Conservation (phyloP, 23 tunicate genomes). For the Trididemnum miniatum region DNA sequence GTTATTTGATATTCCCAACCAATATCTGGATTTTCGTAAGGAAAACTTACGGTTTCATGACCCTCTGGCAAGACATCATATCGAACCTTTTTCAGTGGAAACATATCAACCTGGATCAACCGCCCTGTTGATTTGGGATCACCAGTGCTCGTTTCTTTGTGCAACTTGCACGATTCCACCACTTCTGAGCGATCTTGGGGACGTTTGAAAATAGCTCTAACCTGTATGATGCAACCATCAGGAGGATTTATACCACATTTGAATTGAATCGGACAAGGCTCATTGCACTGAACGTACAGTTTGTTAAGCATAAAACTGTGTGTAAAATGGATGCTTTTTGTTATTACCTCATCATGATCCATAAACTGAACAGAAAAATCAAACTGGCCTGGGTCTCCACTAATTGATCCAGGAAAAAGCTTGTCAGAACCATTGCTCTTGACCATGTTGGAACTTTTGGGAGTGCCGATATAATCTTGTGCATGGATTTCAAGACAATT, state of each 20-base stretch:
- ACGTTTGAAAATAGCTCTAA: slow-evolving; percentile 34
- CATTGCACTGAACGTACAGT: slow-evolving; percentile 52
- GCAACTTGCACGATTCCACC: slow-evolving; percentile 43
- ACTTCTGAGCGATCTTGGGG: slow-evolving; percentile 11
- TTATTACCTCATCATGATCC: not conserved
- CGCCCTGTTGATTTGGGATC: slow-evolving; percentile 16
- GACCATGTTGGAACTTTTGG: not conserved
- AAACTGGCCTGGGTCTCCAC: not conserved
- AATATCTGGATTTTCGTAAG: not conserved
- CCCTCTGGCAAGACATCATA: slow-evolving; percentile 26
- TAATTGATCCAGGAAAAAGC: not conserved
- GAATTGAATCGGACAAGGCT: slow-evolving; percentile 47
- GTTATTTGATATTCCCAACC: not conserved
- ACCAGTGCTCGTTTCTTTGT: slow-evolving; percentile 5
- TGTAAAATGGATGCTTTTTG: slow-evolving; percentile 47
- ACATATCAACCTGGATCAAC: slow-evolving; percentile 33
- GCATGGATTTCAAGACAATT: not conserved
- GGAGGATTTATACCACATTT: slow-evolving; percentile 32
- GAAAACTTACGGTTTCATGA: slow-evolving; percentile 27
- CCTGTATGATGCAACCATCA: slow-evolving; percentile 21
- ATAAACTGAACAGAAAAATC: not conserved
- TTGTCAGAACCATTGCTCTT: not conserved
- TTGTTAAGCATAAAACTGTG: slow-evolving; percentile 29
- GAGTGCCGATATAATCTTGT: not conserved
- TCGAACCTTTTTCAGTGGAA: not conserved